phyloP scores from a whole-genome alignment of 2,113 vertebrate genomes.

The Etheostoma cragini region DNA sequence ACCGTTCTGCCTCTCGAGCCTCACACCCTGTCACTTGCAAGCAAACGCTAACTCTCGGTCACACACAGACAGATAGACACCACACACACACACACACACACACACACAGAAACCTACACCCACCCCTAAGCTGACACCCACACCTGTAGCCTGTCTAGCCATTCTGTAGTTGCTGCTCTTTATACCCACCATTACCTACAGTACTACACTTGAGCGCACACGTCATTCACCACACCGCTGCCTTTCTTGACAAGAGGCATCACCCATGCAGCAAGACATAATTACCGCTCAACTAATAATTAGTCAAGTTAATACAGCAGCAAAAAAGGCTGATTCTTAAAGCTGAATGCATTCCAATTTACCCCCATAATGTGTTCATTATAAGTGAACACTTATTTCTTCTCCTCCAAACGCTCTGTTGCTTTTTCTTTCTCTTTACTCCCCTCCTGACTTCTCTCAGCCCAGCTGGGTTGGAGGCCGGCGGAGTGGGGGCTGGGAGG shows the following conservation, averaged over 20 bases:
- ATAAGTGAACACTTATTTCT: slow-evolving; percentile 68
- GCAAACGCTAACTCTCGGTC: slow-evolving; percentile 28
- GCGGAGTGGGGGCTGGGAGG: slow-evolving; percentile 19
- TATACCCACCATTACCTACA: slow-evolving; percentile 9
- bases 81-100: slow-evolving; percentile 31
- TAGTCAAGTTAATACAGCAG: slow-evolving; percentile 71
- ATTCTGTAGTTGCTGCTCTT: slow-evolving; percentile 19
- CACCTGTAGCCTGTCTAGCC: slow-evolving; percentile 68
- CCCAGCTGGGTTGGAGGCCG: slow-evolving; percentile 47
- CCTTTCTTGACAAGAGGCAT: slow-evolving; percentile 46
- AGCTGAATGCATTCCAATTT: slow-evolving; percentile 68
- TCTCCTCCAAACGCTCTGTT: slow-evolving; percentile 44
- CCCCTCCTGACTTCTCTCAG: slow-evolving; percentile 50
- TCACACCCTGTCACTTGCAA: slow-evolving; percentile 49
- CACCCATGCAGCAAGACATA: slow-evolving; percentile 56
- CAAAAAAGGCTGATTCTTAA: slow-evolving; percentile 45
- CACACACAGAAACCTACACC: slow-evolving; percentile 21
- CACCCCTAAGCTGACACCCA: slow-evolving; percentile 39
- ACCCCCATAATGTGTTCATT: slow-evolving; percentile 69
- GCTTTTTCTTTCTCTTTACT: slow-evolving; percentile 20
- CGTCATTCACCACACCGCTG: slow-evolving; percentile 43
- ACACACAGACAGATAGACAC: slow-evolving; percentile 14
- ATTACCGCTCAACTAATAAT: slow-evolving; percentile 76
- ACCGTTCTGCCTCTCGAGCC: slow-evolving; percentile 65
- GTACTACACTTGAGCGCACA: slow-evolving; percentile 22